Evolutionary conservation across 2,888 invertebrate species (phyloP), one percentile per base, ranked within the genome.

Genomic region (Orchesella flavescens): DNA sequence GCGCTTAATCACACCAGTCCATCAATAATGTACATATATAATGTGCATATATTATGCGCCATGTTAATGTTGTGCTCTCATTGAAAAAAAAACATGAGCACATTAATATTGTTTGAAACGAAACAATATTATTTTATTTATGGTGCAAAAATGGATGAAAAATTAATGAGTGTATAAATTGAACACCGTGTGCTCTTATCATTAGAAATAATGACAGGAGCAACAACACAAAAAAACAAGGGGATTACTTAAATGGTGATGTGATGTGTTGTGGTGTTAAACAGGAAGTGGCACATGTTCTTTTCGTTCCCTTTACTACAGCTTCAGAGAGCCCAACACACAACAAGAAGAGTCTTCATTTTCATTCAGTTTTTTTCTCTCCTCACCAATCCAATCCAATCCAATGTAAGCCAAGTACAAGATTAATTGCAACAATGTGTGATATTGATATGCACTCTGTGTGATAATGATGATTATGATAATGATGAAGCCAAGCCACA

Each of bases 391-490:
- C n/a, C n/a, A n/a, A n/a, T n/a, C n/a, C n/a, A n/a, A n/a, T n/a
- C n/a, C n/a, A n/a, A n/a, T n/a, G n/a, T n/a, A n/a, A n/a, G 34
- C 34, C 34, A 61, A 61, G 19, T 24, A 24, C 61, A 61, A 61
- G 61, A 61, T 61, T 61, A 61, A 61, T 61, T 61, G 24, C 61
- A 61, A 61, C 61, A 61, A 61, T 61, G 61, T 61, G 61, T 61
- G 61, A 61, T 61, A 61, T 61, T 61, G 61, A 61, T 61, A 61
- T 15, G 7, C 10, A 23, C 19, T 17, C 15, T 23, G 61, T 4
- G 57, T 23, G 61, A 61, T 61, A 61, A 61, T 61, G 61, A 24
- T 61, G 61, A 61, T 61, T 61, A 61, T 61, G 61, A 61, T 61
- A 24, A 61, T 61, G 24, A 24, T 24, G 23, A 21, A 3, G 23